Base-by-base conservation (phyloP, 1,140 invertebrate genomes). In the Campodea augens region DNA sequence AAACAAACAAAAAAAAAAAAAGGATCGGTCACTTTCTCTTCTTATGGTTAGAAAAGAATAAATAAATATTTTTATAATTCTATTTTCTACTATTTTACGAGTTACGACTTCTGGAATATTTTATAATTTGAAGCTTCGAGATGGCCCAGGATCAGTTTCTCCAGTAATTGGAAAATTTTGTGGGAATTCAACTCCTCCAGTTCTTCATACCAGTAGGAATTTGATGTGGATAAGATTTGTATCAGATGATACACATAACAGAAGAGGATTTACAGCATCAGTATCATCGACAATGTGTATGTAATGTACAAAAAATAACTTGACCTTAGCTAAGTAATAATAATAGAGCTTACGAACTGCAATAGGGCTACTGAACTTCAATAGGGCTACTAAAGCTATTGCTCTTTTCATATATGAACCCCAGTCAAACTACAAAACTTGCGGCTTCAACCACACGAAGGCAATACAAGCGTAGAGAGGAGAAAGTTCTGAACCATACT, bases 141-240 rank as follows among this genome's bases (percentile, higher is more conserved):
- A 86, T 60, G 81, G 81, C 2, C 52, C 62, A 5, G 72, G 74
- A 41, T 67, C 68, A 15, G 69, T 66, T 46, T 66, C 71, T 38
- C 64, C 75, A 38, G 41, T 70, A 12, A 72, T 86, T 12, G 73
- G 71, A 1, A 65, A 53, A 42, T 75, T 74, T 50, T 87, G 82
- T 56, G 78, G 78, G 1, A 66, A 67, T 32, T 58, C 50, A n/a
- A 41, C 62, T n/a, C 77, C 74, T 3, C 52, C 58, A 22, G 49
- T 60, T 7, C 43, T 80, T 10, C 49, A 55, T 1, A 71, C 74
- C 1, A 67, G 75, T 0, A 51, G 55, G 4, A 72, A 76, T 52
- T 52, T 61, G 2, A 53, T 81, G 36, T 74, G 69, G 58, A 55
- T 85, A 37, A 65, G 68, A 53, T 70, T 84, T 24, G 64, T 67